A percentile compares a stretch with the other conserved stretches of the same genome.
Conservation (phyloP, 2,113 vertebrate genomes). For the Promerops cafer region DNA sequence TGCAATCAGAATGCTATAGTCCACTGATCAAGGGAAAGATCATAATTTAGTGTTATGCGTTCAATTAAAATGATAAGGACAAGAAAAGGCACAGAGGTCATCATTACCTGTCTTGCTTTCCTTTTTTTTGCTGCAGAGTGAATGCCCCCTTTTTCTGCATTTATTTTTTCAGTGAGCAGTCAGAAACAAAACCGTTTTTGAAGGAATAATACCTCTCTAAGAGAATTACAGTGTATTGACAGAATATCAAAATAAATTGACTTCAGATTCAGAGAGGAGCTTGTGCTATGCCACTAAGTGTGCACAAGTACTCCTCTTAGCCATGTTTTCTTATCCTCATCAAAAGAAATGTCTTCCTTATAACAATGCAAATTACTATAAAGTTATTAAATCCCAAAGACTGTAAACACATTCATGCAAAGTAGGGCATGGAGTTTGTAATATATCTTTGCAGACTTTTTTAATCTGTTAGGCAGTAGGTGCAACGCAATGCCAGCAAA, state of each 20-base stretch:
- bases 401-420: background rate
- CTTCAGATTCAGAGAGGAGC: background rate
- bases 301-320: background rate
- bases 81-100: background rate
- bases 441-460: background rate
- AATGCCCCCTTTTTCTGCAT: background rate
- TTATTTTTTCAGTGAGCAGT: background rate
- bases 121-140: background rate
- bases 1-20: background rate
- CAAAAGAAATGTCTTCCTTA: background rate
- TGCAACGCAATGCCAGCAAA: background rate
- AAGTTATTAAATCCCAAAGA: background rate
- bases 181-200: background rate
- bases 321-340: background rate
- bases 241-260: background rate
- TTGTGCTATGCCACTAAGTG: background rate
- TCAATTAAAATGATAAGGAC: background rate
- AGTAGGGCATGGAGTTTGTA: background rate
- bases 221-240: background rate
- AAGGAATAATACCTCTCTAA: background rate
- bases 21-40: background rate
- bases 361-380: background rate
- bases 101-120: background rate
- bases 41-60: background rate
- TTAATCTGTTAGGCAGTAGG: background rate